These are phyloP conservation scores for Alsophila aescularia DNA, from an alignment of 2,888 invertebrate species.

Conservation along the genomic window DNA sequence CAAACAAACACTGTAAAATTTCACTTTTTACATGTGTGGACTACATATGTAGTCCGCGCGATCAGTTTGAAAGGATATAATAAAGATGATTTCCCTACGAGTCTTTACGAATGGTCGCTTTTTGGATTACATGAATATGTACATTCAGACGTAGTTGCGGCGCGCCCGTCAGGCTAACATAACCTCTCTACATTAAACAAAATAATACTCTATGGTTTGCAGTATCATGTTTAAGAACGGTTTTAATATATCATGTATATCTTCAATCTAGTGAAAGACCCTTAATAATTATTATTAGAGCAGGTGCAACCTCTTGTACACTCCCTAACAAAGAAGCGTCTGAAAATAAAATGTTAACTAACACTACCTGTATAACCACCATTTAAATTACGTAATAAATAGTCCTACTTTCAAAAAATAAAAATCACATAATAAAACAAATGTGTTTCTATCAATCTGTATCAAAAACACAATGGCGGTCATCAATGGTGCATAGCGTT, in stretches of 20 bases:
- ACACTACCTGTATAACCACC: conserved; percentile 7
- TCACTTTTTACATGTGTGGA: too few relatives aligned
- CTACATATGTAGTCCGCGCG: too few relatives aligned
- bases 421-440: conserved; percentile 28
- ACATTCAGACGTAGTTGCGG: too few relatives aligned
- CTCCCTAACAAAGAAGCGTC: background rate
- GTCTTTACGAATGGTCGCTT: too few relatives aligned
- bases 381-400: conserved; percentile 20
- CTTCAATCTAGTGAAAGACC: background rate
- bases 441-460: conserved; percentile 35
- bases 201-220: too few relatives aligned
- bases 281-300: background rate
- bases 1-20: too few relatives aligned
- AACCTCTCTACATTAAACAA: too few relatives aligned
- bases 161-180: too few relatives aligned
- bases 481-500: conserved; percentile 27
- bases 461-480: conserved; percentile 34
- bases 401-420: conserved; percentile 25
- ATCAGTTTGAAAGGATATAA: too few relatives aligned
- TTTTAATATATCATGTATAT: background rate
- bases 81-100: too few relatives aligned
- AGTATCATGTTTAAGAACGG: too few relatives aligned
- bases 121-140: too few relatives aligned
- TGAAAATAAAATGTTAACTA: background rate
- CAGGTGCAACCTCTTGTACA: background rate